Conservation (phyloP, 23 tunicate species). For the Phallusia fumigata region DNA sequence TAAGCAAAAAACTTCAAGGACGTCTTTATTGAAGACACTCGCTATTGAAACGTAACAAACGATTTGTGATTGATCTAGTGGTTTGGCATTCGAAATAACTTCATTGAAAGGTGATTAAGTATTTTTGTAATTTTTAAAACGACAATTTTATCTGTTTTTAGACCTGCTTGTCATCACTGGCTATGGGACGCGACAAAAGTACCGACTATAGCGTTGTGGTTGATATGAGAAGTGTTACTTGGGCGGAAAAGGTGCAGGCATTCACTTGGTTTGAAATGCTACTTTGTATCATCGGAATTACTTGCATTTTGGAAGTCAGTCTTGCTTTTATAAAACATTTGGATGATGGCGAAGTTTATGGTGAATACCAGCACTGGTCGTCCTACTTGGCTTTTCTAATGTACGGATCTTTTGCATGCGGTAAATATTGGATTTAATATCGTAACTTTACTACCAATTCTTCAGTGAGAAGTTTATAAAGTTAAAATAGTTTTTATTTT, state of each 20-base stretch:
- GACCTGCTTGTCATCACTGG: not conserved
- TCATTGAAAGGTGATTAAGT: not conserved
- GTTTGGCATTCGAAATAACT: not conserved
- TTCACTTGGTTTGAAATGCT: slow-evolving; percentile 23
- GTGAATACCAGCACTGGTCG: slow-evolving; percentile 2
- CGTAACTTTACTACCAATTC: no score
- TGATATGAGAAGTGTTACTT: not conserved
- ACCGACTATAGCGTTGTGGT: not conserved
- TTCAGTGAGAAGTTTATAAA: no score
- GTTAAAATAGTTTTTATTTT: not conserved
- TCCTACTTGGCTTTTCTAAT: not conserved
- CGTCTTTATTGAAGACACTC: not conserved
- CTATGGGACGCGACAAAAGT: not conserved
- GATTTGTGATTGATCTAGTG: not conserved
- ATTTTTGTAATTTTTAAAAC: not conserved
- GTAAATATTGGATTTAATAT: not conserved
- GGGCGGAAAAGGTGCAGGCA: not conserved
- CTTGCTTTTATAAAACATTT: slow-evolving; percentile 2
- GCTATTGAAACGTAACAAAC: not conserved
- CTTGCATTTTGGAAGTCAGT: slow-evolving; percentile 9
- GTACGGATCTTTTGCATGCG: not conserved
- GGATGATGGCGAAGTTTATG: not conserved
- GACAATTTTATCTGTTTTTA: no score
- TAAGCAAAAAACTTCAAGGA: not conserved
- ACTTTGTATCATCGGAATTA: not conserved